Conservation (phyloP, 2,888 invertebrate genomes). For the Taphrorychus bicolor region DNA sequence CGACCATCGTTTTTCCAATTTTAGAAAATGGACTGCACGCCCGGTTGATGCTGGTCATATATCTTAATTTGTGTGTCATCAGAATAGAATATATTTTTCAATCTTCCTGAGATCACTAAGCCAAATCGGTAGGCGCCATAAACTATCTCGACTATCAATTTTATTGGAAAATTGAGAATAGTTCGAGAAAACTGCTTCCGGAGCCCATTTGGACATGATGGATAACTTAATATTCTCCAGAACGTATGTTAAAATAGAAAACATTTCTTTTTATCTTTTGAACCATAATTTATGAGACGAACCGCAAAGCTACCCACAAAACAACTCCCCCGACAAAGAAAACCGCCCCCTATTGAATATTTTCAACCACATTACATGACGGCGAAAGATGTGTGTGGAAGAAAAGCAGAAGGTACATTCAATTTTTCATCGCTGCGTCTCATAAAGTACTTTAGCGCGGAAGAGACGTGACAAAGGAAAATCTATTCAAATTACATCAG, state of each 20-base stretch:
- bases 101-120: not conserved
- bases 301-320: not conserved
- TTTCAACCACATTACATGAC: constrained; percentile 14
- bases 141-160: not conserved
- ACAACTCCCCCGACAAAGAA: not conserved
- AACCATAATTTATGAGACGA: not conserved
- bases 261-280: no score
- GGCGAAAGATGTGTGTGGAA: constrained; percentile 2
- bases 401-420: constrained; percentile 26
- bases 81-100: not conserved
- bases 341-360: constrained; percentile 16
- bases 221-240: no score
- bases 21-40: not conserved
- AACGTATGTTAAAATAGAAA: not conserved
- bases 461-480: constrained; percentile 28
- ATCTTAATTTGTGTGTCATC: not conserved
- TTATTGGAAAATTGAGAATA: not conserved
- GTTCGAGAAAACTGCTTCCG: not conserved
- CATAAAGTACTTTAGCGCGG: constrained; percentile 31
- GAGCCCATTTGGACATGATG: not conserved
- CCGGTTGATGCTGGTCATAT: not conserved
- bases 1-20: no score
- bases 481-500: constrained; percentile 33
- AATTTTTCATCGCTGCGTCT: constrained; percentile 23
- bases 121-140: not conserved